Evolutionary conservation across 2,888 invertebrate genomes (phyloP).

Genomic region (Ceratothoa steindachneri): DNA sequence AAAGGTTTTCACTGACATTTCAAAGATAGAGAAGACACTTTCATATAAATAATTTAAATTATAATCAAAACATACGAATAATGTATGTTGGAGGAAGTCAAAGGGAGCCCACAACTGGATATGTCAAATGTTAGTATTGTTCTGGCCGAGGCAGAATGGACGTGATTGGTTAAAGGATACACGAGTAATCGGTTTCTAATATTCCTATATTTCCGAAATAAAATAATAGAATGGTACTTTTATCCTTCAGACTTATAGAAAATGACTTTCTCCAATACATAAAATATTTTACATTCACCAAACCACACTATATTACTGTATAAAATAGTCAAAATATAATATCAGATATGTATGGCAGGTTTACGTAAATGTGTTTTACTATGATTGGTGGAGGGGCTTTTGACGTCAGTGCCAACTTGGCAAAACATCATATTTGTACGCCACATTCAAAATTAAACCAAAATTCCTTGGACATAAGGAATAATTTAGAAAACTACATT

Average conservation of each 20-base stretch:
- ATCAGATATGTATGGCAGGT: too few species aligned
- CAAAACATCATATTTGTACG: background rate
- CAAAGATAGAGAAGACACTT: too few species aligned
- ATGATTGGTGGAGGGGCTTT: background rate
- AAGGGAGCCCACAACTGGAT: background rate
- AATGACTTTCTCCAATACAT: too few species aligned
- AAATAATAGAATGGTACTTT: too few species aligned
- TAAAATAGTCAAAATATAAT: too few species aligned
- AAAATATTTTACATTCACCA: too few species aligned
- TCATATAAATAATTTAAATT: too few species aligned
- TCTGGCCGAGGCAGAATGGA: background rate
- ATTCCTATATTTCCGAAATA: background rate
- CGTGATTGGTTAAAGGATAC: background rate
- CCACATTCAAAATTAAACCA: background rate
- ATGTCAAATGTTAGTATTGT: background rate
- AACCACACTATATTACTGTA: too few species aligned
- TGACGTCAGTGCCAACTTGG: slow-evolving; percentile 3
- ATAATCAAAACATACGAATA: too few species aligned
- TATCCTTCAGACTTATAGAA: too few species aligned
- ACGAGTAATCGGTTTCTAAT: background rate
- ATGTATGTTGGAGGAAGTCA: background rate
- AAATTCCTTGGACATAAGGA: background rate
- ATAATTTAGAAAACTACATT: background rate
- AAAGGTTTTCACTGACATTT: slow-evolving; percentile 3
- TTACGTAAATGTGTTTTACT: background rate